A percentile compares a stretch with the other conserved stretches of the same genome.
Evolutionary conservation across 2,113 vertebrate genomes (phyloP).

Genomic region (Diglossa brunneiventris): DNA sequence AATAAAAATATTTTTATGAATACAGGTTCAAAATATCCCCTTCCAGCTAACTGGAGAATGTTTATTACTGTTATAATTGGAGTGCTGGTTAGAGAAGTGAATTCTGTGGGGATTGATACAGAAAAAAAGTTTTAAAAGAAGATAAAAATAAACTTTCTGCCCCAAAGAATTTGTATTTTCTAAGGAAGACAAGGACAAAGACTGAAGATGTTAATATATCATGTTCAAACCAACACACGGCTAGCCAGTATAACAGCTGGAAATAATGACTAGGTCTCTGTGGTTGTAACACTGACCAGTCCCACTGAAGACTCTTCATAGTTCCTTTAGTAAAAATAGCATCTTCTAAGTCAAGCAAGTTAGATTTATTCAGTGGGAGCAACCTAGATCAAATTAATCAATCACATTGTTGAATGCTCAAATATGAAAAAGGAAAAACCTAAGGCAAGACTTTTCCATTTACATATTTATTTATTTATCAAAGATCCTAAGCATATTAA

Average conservation of each 20-base stretch:
- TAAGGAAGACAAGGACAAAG: neutral
- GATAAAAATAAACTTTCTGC: neutral
- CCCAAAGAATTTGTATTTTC: neutral
- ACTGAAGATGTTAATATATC: neutral
- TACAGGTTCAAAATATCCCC: neutral
- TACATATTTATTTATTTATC: neutral
- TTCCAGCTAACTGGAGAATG: neutral
- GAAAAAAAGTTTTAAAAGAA: neutral
- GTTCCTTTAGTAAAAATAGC: neutral
- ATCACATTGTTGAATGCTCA: neutral
- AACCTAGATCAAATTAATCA: neutral
- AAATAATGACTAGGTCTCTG: neutral
- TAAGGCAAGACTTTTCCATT: neutral
- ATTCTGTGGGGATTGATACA: accelerated
- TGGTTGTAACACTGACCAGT: neutral
- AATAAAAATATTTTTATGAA: neutral
- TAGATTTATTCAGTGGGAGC: neutral
- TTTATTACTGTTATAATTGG: neutral
- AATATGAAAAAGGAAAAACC: neutral
- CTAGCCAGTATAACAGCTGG: neutral
- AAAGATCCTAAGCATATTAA: neutral
- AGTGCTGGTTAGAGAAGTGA: neutral
- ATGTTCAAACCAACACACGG: neutral
- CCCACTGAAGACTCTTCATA: neutral
- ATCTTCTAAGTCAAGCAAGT: neutral